Evolutionary conservation across 2,888 invertebrate genomes (phyloP), one percentile per base, ranked within the genome.

Genomic region (Parnassius orleans): DNA sequence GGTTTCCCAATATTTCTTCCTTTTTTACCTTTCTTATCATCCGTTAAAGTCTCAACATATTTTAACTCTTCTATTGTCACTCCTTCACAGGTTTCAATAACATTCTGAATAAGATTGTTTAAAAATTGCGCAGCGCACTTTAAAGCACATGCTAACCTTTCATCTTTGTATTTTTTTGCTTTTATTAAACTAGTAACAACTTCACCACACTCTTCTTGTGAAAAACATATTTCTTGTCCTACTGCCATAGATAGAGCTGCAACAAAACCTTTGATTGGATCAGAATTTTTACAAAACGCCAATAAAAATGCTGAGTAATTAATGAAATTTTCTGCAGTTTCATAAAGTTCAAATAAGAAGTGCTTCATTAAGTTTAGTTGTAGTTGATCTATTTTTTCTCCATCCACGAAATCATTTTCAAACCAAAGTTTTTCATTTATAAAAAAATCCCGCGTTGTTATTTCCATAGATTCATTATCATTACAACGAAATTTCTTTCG

Each of bases 221-320:
- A 79, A 69, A 79, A 87, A 75, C 94, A 94, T 7, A 92, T 84
- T 60, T 81, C 81, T 72, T 89, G 92, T 1, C 94, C 94, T 10
- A 93, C 72, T 15, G 92, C 89, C 68, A 95, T 81, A 19, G 92
- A 88, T 19, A 95, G 70, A 1, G 94, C 94, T 66, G 92, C 93
- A 0, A 83, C 91, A 58, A 95, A 90, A 0, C 94, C 95, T 69
- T 87, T 79, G 7, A 89, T 78, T 0, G 93, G 91, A 72, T 93
- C 82, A 15, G 73, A 65, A 70, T 86, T 92, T 81, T 94, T 95
- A 73, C 94, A 95, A 70, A 95, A 93, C 19, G 93, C 92, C 64
- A 95, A 76, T 44, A 95, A 77, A 71, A 95, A 84, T 7, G 93
- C 93, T 0, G 94, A 92, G 75, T 95, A 95, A 72, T 94, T 94